A percentile compares a stretch with the other conserved stretches of the same genome.
Conservation (phyloP, 2,888 invertebrate genomes). For the Drosophila robusta region DNA sequence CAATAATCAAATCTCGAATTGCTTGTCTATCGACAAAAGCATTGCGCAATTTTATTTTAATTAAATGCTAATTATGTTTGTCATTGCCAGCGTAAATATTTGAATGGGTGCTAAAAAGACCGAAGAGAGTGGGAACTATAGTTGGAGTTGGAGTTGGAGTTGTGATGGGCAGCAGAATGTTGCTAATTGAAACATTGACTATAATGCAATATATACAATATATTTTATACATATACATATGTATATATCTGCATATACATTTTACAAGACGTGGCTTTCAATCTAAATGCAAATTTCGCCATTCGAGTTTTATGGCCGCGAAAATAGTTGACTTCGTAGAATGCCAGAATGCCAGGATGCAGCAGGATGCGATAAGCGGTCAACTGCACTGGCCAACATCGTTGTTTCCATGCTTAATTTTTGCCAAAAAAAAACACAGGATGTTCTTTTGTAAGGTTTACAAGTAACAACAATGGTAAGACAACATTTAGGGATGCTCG, state of each 20-base stretch:
- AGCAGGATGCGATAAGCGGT: conserved; percentile 34
- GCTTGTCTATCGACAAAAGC: conserved; percentile 58
- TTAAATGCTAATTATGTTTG: conserved; percentile 80
- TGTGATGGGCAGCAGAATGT: conserved; percentile 15
- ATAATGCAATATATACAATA: conserved; percentile 23
- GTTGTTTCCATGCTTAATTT: conserved; percentile 55
- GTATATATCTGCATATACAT: conserved; percentile 2
- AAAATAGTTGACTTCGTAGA: conserved; percentile 25
- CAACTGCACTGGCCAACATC: conserved; percentile 27
- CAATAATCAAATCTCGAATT: conserved; percentile 75
- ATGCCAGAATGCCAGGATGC: conserved; percentile 15
- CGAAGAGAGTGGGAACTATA: background rate
- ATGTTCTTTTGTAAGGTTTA: conserved; percentile 13
- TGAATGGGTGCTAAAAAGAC: conserved; percentile 31
- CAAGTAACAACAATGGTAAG: conserved; percentile 24
- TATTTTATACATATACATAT: conserved; percentile 7
- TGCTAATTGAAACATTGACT: conserved; percentile 49
- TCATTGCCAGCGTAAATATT: conserved; percentile 66
- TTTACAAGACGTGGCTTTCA: conserved; percentile 32
- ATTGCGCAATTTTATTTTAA: conserved; percentile 74
- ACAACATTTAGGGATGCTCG: background rate
- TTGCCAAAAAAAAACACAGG: conserved; percentile 37
- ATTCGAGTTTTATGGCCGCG: conserved; percentile 49
- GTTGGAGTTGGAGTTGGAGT: background rate
- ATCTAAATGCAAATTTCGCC: conserved; percentile 77